phyloP scores from a whole-genome alignment of 2,797 vertebrate genomes.

The Carapus acus region DNA sequence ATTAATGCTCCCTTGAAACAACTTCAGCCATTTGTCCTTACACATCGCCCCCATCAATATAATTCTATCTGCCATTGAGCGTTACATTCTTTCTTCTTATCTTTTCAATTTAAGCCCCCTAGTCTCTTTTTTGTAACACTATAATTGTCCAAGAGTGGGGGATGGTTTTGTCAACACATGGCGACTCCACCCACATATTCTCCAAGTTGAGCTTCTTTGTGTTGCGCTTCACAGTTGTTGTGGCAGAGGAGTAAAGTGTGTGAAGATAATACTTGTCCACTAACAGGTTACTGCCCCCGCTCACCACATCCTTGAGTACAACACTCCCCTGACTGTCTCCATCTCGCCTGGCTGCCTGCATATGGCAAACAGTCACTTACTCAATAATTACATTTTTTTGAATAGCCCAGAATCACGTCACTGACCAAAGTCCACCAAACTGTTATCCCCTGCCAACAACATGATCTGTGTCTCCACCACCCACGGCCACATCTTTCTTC shows the following conservation, averaged over 20 bases:
- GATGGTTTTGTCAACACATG: constrained; percentile 6
- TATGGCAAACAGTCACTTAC: too few relatives aligned
- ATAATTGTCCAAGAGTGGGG: not conserved
- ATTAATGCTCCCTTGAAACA: not conserved
- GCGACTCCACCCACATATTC: constrained; percentile 6
- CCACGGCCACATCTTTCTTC: too few relatives aligned
- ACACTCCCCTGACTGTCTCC: too few relatives aligned
- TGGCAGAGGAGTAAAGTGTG: constrained; percentile 1
- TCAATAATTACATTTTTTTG: too few relatives aligned
- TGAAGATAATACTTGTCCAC: too few relatives aligned
- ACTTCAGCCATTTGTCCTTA: constrained; percentile 11
- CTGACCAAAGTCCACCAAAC: too few relatives aligned
- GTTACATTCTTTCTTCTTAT: constrained; percentile 1
- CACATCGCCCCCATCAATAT: constrained; percentile 4
- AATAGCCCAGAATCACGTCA: too few relatives aligned
- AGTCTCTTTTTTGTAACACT: not conserved
- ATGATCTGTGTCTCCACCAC: too few relatives aligned
- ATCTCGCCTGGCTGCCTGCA: too few relatives aligned
- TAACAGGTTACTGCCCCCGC: not conserved
- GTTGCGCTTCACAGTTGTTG: not conserved
- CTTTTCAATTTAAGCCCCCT: not conserved
- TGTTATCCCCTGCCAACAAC: too few relatives aligned
- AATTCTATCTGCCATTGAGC: constrained; percentile 2
- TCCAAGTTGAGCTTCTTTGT: constrained; percentile 8
- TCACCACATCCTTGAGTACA: too few relatives aligned